Conservation (phyloP, 2,113 vertebrate species). For the Pleuronectes platessa region DNA sequence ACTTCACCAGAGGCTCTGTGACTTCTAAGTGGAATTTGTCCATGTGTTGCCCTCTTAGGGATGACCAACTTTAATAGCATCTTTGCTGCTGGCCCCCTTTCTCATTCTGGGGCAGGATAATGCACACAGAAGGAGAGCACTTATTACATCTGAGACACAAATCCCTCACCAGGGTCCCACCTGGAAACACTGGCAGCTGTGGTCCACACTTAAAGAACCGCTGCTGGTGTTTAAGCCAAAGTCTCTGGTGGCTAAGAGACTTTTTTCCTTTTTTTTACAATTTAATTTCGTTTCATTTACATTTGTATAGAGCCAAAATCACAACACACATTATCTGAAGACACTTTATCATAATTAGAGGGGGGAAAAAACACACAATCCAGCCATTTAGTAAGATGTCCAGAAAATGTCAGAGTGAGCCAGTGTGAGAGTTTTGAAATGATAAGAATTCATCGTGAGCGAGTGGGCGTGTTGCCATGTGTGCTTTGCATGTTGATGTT, state of each 20-base stretch:
- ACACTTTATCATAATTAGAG: too few relatives aligned
- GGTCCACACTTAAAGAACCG: neutral
- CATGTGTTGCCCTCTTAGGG: neutral
- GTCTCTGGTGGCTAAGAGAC: neutral
- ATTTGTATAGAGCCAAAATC: too few relatives aligned
- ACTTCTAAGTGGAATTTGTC: too few relatives aligned
- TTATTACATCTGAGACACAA: constrained; percentile 2
- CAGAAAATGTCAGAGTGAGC: too few relatives aligned
- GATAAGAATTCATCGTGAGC: too few relatives aligned
- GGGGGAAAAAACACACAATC: too few relatives aligned
- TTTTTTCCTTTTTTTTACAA: neutral
- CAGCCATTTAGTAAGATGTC: too few relatives aligned
- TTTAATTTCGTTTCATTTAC: neutral
- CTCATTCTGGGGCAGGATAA: neutral
- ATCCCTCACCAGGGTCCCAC: constrained; percentile 23
- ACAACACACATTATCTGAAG: too few relatives aligned
- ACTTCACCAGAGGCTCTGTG: too few relatives aligned
- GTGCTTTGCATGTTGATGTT: too few relatives aligned
- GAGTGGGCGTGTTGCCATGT: too few relatives aligned
- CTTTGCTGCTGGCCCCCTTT: neutral
- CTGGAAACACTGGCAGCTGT: constrained; percentile 9
- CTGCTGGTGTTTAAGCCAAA: neutral
- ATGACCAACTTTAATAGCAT: neutral
- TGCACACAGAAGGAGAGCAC: constrained; percentile 13
- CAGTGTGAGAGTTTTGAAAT: too few relatives aligned